phyloP scores from a whole-genome alignment of 1,140 invertebrate genomes.

The Nylanderia fulva region DNA sequence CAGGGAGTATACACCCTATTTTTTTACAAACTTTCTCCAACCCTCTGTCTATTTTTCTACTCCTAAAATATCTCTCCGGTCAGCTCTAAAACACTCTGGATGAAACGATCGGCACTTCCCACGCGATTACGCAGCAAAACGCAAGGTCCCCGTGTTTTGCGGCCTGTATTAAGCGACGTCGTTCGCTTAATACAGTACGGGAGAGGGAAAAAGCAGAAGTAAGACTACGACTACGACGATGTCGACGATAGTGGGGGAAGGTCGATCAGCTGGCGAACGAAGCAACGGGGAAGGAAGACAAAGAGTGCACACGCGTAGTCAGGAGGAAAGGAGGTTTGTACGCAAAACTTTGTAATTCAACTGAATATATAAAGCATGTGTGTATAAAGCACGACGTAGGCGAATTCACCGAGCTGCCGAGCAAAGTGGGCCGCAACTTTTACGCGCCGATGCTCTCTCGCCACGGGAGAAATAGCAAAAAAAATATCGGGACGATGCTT shows the following conservation, averaged over 20 bases:
- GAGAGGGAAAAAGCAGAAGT: constrained; percentile 39
- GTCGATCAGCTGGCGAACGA: constrained; percentile 75
- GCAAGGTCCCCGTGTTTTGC: constrained; percentile 9
- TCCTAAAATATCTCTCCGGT: background rate
- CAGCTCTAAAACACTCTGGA: background rate
- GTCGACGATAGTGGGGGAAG: constrained; percentile 67
- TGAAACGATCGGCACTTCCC: constrained; percentile 10
- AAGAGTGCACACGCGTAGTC: constrained; percentile 43
- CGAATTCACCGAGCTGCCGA: constrained; percentile 14
- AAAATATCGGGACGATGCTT: background rate
- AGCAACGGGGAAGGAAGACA: constrained; percentile 39
- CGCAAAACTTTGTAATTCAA: constrained; percentile 52
- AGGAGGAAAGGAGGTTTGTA: constrained; percentile 2
- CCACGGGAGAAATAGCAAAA: constrained; percentile 3
- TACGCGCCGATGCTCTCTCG: constrained; percentile 12
- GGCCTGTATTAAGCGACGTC: constrained; percentile 19
- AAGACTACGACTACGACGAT: background rate
- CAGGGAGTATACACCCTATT: too few relatives aligned
- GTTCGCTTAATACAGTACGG: background rate
- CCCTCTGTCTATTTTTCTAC: background rate
- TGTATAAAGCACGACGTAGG: constrained; percentile 44
- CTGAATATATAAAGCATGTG: constrained; percentile 16
- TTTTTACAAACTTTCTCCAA: background rate
- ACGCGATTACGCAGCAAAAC: constrained; percentile 40
- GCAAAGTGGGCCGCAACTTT: constrained; percentile 48